Evolutionary conservation across 2,888 invertebrate genomes (phyloP).

Genomic region (Chymomyza amoena): DNA sequence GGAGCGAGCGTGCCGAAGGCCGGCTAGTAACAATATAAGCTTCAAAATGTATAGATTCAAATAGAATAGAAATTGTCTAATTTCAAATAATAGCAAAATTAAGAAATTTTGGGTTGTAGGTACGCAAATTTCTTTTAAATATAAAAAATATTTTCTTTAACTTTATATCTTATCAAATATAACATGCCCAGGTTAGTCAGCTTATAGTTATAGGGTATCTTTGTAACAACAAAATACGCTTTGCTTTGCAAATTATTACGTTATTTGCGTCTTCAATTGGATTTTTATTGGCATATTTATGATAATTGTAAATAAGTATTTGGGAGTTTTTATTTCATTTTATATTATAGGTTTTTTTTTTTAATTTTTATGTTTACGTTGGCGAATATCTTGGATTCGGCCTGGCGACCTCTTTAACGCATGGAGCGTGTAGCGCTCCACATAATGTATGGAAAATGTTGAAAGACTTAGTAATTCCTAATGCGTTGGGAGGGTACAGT

Average conservation of each 20-base stretch:
- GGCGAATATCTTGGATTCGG: constrained; percentile 2
- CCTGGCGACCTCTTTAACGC: constrained; percentile 15
- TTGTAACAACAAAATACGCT: neutral
- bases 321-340: neutral
- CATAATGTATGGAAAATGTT: constrained; percentile 44
- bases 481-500: neutral
- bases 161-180: neutral
- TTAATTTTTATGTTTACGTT: constrained; percentile 4
- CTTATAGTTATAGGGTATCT: neutral
- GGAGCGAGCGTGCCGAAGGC: no score
- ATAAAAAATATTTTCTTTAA: no score
- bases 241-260: constrained; percentile 32
- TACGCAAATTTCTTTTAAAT: no score
- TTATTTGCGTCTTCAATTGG: constrained; percentile 43
- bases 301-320: constrained; percentile 47
- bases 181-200: neutral
- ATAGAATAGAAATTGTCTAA: no score
- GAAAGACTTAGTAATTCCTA: neutral
- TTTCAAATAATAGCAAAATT: no score
- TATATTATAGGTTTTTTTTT: neutral
- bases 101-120: no score
- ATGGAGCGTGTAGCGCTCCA: constrained; percentile 51
- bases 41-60: no score
- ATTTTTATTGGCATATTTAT: constrained; percentile 33
- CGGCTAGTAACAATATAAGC: no score